Evolutionary conservation across 1,140 invertebrate genomes (phyloP).

Genomic region (Wiebesia pumilae): DNA sequence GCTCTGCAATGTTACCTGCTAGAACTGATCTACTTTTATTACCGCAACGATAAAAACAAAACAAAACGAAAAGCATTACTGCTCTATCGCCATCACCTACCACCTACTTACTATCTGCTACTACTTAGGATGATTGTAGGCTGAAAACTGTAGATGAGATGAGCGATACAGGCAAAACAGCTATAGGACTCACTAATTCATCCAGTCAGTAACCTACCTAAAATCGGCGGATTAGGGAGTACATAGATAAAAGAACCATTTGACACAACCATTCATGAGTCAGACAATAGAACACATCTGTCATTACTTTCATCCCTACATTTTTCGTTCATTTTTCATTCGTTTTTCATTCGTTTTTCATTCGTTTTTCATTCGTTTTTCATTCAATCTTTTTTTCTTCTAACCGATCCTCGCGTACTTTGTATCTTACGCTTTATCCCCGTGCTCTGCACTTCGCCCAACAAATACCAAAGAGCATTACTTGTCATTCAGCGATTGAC

Average conservation of each 20-base stretch:
- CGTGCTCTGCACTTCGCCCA: not conserved
- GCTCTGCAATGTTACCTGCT: slow-evolving; percentile 67
- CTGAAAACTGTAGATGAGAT: slow-evolving; percentile 62
- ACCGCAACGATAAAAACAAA: slow-evolving; percentile 63
- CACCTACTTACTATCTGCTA: slow-evolving; percentile 70
- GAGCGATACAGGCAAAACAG: slow-evolving; percentile 73
- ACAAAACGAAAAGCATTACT: slow-evolving; percentile 52
- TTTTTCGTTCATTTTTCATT: slow-evolving; percentile 32
- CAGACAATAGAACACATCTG: slow-evolving; percentile 11
- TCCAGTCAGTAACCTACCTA: slow-evolving; percentile 74
- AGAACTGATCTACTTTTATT: slow-evolving; percentile 65
- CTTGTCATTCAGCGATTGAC: no score
- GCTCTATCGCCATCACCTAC: slow-evolving; percentile 60
- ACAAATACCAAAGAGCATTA: no score
- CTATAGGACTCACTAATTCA: slow-evolving; percentile 74
- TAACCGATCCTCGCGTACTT: slow-evolving; percentile 1
- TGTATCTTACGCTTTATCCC: slow-evolving; percentile 5
- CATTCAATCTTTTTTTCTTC: not conserved
- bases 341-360: slow-evolving; percentile 22
- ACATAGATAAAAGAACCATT: slow-evolving; percentile 71
- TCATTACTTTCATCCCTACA: slow-evolving; percentile 29
- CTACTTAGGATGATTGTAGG: slow-evolving; percentile 76
- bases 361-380: not conserved
- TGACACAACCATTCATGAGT: slow-evolving; percentile 33
- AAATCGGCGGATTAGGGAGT: slow-evolving; percentile 74